Evolutionary conservation across 2,888 invertebrate species (phyloP).

Genomic region (Ethmia dodecea): DNA sequence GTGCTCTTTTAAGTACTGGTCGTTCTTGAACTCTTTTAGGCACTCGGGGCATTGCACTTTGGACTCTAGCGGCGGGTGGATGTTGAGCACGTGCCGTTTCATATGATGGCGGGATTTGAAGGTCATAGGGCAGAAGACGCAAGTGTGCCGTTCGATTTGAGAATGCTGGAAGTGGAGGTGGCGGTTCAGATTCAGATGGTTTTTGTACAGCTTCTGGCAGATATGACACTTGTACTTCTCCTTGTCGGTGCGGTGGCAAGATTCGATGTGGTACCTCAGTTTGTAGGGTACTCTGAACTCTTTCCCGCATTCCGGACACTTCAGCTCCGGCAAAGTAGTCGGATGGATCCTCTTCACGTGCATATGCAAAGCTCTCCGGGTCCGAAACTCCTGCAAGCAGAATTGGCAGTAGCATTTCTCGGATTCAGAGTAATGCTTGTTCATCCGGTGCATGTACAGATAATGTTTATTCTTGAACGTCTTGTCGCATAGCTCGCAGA

Average conservation of each 20-base stretch:
- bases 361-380: slow-evolving; percentile 58
- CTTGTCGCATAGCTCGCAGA: slow-evolving; percentile 63
- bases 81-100: slow-evolving; percentile 65
- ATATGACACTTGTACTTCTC: slow-evolving; percentile 59
- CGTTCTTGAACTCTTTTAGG: slow-evolving; percentile 66
- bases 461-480: slow-evolving; percentile 69
- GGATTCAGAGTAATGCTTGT: slow-evolving; percentile 64
- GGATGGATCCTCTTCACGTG: slow-evolving; percentile 62
- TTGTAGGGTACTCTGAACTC: slow-evolving; percentile 63
- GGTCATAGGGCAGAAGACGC: slow-evolving; percentile 66
- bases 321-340: slow-evolving; percentile 55
- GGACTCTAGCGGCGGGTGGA: slow-evolving; percentile 65
- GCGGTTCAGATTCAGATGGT: slow-evolving; percentile 51
- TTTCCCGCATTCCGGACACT: slow-evolving; percentile 59
- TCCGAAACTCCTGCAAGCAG: slow-evolving; percentile 62
- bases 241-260: slow-evolving; percentile 44
- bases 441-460: slow-evolving; percentile 69
- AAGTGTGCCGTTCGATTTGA: slow-evolving; percentile 53
- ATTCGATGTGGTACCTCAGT: slow-evolving; percentile 54
- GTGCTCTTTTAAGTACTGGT: slow-evolving; percentile 64
- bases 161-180: slow-evolving; percentile 62
- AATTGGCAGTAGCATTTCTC: slow-evolving; percentile 66
- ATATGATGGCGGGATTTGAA: slow-evolving; percentile 67
- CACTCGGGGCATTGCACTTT: slow-evolving; percentile 66
- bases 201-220: slow-evolving; percentile 60